These are phyloP conservation scores for Propithecus coquereli DNA, from an alignment of 2,113 vertebrate species.

Conservation along the genomic window DNA sequence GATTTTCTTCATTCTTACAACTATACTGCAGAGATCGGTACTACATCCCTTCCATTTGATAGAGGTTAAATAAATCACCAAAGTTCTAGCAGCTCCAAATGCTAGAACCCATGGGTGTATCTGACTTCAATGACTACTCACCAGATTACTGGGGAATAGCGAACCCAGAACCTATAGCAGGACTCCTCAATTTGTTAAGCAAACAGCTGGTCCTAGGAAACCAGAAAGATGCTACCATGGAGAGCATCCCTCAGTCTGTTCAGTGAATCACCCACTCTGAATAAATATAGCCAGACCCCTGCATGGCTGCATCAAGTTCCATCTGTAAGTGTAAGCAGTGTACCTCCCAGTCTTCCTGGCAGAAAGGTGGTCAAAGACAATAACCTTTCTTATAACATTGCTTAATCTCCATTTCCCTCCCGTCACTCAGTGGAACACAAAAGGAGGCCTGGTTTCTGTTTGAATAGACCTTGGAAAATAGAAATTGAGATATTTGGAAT, in stretches of 20 bases:
- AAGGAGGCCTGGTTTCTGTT: neutral
- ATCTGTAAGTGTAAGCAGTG: neutral
- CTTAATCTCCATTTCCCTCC: neutral
- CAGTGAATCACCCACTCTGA: neutral
- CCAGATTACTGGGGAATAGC: neutral
- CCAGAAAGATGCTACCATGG: neutral
- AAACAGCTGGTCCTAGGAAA: neutral
- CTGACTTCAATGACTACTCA: neutral
- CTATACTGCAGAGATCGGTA: neutral
- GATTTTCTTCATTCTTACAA: slow-evolving; percentile 30
- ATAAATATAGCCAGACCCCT: neutral
- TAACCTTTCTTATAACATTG: neutral
- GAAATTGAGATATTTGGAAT: neutral
- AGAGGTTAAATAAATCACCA: neutral
- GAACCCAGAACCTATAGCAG: neutral
- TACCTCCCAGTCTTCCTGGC: neutral
- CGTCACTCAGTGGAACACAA: neutral
- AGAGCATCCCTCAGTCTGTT: neutral
- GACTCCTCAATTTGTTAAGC: neutral
- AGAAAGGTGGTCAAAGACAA: neutral
- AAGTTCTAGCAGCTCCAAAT: neutral
- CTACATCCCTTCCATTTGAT: neutral
- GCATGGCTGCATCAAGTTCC: neutral
- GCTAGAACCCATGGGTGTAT: neutral
- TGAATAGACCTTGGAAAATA: neutral